Evolutionary conservation across 2,113 vertebrate genomes (phyloP), one percentile per base, ranked within the genome.

Genomic region (Romanogobio albipinnatus): DNA sequence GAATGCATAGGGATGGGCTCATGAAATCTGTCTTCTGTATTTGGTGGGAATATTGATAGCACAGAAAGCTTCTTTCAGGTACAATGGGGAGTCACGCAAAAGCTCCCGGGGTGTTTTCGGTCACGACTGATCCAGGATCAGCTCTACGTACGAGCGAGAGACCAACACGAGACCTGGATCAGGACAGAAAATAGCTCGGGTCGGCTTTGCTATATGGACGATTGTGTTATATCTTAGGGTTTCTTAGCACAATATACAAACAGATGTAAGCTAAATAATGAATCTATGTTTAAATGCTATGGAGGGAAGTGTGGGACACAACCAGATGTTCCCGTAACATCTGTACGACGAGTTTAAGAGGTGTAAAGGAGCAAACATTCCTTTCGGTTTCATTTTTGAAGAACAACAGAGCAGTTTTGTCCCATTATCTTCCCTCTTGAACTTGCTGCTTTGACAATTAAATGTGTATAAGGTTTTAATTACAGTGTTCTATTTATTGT

Each of bases 391-490:
- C 47, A 14, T 56, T 71, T 70, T 39, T 33, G 47, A 39, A 56
- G 47, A 87, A 81, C 0, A 79, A 39, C 81, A 13, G 49, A 61
- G 17, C 9, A 43, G 68, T 64, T 80, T 87, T 84, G 85, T 84
- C 87, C 79, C 84, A 51, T 73, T 83, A 78, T 68, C 62, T 78
- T 86, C 76, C 86, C 76, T 89, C 86, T 73, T 85, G 53, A 89
- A 89, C 62, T 84, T 85, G 86, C 88, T 89, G 88, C 88, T 89
- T 89, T 89, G 88, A 89, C 88, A 89, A 89, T 87, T 87, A 81
- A 83, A 77, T 87, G 76, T 87, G 84, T 81, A 84, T 83, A 87
- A 81, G 66, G 80, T 66, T 83, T 81, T 61, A 77, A 84, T 77
- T 53, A 86, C 51, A 22, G 47, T 56, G 85, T 81, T 89, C 15